phyloP scores from a whole-genome alignment of 2,888 invertebrate genomes.

The Argyra leucocephala region DNA sequence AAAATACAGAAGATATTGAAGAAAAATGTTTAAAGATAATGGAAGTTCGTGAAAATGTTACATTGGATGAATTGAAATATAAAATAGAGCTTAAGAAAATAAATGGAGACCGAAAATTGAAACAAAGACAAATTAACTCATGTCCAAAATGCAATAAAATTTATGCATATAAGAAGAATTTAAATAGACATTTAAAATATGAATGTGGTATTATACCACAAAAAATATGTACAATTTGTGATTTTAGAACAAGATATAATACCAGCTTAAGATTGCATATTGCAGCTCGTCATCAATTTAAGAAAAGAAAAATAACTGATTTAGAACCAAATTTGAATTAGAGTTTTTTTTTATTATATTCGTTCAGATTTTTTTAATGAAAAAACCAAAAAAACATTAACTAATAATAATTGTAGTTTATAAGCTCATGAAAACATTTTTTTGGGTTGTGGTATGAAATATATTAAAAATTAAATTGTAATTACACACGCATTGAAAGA shows the following conservation, averaged over 20 bases:
- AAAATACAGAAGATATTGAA: constrained; percentile 17
- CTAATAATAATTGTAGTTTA: neutral
- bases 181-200: constrained; percentile 49
- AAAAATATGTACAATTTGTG: constrained; percentile 48
- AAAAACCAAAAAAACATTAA: no score
- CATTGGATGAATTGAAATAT: neutral
- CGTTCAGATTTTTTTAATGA: no score
- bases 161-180: constrained; percentile 51
- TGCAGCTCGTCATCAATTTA: constrained; percentile 36
- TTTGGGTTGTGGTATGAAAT: constrained; percentile 4
- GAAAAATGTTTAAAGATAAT: constrained; percentile 8
- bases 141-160: constrained; percentile 50
- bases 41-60: neutral
- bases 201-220: constrained; percentile 52
- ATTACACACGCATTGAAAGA: no score
- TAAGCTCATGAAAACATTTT: constrained; percentile 1
- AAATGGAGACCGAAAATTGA: neutral
- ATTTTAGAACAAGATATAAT: constrained; percentile 46
- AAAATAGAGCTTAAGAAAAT: neutral
- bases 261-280: constrained; percentile 47
- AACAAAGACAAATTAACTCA: constrained; percentile 31
- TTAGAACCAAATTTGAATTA: neutral
- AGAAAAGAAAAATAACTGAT: neutral
- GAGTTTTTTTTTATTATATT: no score
- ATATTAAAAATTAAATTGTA: no score